Evolutionary conservation across 2,888 invertebrate species (phyloP).

Genomic region (Trimorus sp.): DNA sequence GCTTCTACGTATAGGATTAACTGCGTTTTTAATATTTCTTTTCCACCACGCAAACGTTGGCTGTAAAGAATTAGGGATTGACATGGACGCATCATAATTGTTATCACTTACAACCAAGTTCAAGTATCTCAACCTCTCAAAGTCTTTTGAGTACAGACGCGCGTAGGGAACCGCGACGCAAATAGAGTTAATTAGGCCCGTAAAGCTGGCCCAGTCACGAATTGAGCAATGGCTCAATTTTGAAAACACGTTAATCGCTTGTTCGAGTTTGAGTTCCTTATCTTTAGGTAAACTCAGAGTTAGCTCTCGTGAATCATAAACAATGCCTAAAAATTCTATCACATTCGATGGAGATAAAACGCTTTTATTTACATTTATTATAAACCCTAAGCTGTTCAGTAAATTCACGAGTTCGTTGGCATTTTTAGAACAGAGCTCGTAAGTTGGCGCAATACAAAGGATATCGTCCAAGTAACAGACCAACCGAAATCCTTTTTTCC

Average conservation of each 20-base stretch:
- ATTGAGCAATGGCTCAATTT: slow-evolving; percentile 31
- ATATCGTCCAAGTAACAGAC: slow-evolving; percentile 30
- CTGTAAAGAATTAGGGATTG: slow-evolving; percentile 16
- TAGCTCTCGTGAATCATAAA: slow-evolving; percentile 25
- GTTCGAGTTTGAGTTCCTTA: slow-evolving; percentile 23
- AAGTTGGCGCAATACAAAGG: slow-evolving; percentile 11
- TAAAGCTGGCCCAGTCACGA: slow-evolving; percentile 47
- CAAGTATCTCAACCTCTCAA: slow-evolving; percentile 52
- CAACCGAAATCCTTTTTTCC: slow-evolving; percentile 31
- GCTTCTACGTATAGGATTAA: slow-evolving; percentile 20
- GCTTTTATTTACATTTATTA: too few relatives aligned
- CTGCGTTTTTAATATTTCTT: slow-evolving; percentile 19
- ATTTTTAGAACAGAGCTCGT: neutral
- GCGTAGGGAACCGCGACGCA: slow-evolving; percentile 54
- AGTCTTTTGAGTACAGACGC: slow-evolving; percentile 47
- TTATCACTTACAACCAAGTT: slow-evolving; percentile 42
- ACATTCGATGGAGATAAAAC: too few relatives aligned
- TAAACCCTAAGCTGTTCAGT: slow-evolving; percentile 20
- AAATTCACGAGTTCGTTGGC: neutral
- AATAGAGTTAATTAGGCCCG: slow-evolving; percentile 45
- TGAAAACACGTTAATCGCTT: neutral
- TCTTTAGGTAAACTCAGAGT: slow-evolving; percentile 32
- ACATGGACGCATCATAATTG: slow-evolving; percentile 48
- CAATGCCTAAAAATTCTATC: too few relatives aligned
- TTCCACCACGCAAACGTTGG: slow-evolving; percentile 50